Evolutionary conservation across 23 tunicate species (phyloP).

Genomic region (Styela plicata): DNA sequence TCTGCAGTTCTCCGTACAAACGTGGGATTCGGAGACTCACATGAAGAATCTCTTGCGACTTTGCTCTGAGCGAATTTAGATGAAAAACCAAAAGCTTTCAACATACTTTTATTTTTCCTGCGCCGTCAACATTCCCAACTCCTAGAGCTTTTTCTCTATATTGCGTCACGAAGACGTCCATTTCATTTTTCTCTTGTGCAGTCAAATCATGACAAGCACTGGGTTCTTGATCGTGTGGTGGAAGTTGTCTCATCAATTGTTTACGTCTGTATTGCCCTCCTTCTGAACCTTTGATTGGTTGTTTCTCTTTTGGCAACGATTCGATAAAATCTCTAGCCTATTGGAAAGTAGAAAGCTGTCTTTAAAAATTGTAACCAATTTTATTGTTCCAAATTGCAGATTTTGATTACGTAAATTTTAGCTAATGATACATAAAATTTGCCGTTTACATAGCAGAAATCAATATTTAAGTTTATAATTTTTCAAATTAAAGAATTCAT

Average conservation of each 20-base stretch:
- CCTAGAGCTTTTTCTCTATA: constrained; percentile 82
- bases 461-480: no score
- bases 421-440: no score
- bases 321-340: constrained; percentile 57
- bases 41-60: no score
- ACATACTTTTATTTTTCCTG: constrained; percentile 52
- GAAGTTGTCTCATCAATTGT: constrained; percentile 93
- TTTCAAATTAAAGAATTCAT: no score
- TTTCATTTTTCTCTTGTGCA: constrained; percentile 77
- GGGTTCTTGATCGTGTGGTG: constrained; percentile 91
- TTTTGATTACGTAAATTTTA: no score
- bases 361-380: no score
- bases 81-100: no score
- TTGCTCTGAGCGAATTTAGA: no score
- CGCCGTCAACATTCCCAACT: constrained; percentile 68
- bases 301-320: constrained; percentile 76
- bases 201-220: constrained; percentile 88
- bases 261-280: constrained; percentile 86
- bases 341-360: background rate
- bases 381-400: no score
- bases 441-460: no score
- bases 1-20: no score
- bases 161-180: constrained; percentile 83
- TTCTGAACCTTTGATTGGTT: constrained; percentile 73
- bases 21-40: no score